A percentile compares a stretch with the other conserved stretches of the same genome.
These are phyloP conservation scores for Atractosteus spatula DNA, from an alignment of 2,113 vertebrate species.

Conservation along the genomic window DNA sequence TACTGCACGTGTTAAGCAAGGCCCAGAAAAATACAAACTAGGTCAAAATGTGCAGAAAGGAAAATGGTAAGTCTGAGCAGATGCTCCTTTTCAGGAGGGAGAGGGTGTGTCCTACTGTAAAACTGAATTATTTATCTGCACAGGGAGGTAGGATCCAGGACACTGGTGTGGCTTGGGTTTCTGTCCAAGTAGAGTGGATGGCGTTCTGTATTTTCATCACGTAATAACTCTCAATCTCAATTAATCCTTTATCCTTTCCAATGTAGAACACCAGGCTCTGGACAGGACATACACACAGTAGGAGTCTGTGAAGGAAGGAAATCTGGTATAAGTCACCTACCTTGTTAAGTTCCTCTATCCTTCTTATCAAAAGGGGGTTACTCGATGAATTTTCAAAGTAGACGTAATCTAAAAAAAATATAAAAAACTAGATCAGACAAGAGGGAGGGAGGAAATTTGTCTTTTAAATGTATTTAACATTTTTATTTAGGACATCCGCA, in stretches of 20 bases:
- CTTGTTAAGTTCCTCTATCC: constrained; percentile 81
- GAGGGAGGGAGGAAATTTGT: constrained; percentile 4
- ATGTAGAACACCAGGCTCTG: neutral
- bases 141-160: neutral
- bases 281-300: constrained; percentile 14
- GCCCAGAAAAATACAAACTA: no score
- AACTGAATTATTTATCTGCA: neutral
- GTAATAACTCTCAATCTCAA: constrained; percentile 14
- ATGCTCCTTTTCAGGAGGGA: neutral
- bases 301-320: no score
- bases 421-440: constrained; percentile 12
- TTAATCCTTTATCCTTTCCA: neutral
- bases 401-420: constrained; percentile 68
- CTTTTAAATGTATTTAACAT: no score
- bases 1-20: no score
- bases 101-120: neutral
- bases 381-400: constrained; percentile 82
- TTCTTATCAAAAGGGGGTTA: constrained; percentile 77
- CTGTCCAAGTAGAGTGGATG: constrained; percentile 4
- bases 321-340: constrained; percentile 43
- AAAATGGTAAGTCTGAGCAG: no score
- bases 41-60: no score
- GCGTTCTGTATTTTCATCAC: constrained; percentile 6
- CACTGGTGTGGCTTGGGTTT: neutral
- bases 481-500: no score